Evolutionary conservation across 1,140 invertebrate species (phyloP), one percentile per base, ranked within the genome.

Genomic region (Ostrea edulis): DNA sequence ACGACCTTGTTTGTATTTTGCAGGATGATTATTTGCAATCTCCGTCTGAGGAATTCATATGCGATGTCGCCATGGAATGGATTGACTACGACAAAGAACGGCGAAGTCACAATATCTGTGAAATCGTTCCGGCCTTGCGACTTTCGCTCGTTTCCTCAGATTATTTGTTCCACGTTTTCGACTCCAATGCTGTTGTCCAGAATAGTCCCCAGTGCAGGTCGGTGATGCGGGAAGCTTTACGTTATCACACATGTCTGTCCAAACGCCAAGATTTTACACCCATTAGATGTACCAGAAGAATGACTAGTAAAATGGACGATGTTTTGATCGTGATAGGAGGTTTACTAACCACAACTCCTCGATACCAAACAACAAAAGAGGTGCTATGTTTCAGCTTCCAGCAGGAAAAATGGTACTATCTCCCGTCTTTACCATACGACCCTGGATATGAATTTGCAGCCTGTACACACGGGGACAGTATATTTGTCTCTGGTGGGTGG

Each of bases 381-480:
- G 92, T 93, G 77, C 86, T 93, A 22, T 92, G 92, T 82, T 93
- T 90, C 89, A 93, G 92, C 86, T 92, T 92, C 83, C 89, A 91
- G 44, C 92, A 93, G 81, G 83, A 90, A 84, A 91, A 90, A 85
- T 93, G 92, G 92, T 93, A 89, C 83, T 91, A 90, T 85, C 89
- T 93, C 14, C 92, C 92, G n/a, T 92, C 92, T 7, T 89, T 93
- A 58, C 93, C 93, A 2, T 93, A 93, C 88, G 92, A 93, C 81
- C 92, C 93, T 51, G 92, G 92, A 4, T 92, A 92, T 20, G 92
- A 93, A 82, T 93, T 93, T 89, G 90, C 92, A n/a, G 89, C 90
- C 17, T 92, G 91, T 81, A 90, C 90, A 8, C 88, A 91, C 82
- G 91, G 90, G 65, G 86, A 90, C 51, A 91, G 92, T 86, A 85